A percentile compares a stretch with the other conserved stretches of the same genome.
These are phyloP conservation scores for Pangasius larnaudii DNA, from an alignment of 2,797 vertebrate species.

Conservation along the genomic window DNA sequence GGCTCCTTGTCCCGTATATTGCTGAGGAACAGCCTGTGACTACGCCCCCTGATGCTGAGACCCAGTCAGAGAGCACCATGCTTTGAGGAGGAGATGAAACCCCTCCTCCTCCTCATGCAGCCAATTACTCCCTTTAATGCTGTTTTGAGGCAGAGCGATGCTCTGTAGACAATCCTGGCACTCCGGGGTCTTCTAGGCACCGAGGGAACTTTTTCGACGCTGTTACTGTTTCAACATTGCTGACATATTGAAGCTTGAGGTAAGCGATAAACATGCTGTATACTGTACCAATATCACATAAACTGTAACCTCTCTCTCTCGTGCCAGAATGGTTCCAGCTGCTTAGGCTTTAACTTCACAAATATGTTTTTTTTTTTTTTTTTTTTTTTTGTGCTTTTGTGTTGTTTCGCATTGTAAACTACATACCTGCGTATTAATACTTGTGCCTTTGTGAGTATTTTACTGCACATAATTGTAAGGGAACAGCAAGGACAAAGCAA, in stretches of 20 bases:
- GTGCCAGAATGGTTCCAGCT: constrained; percentile 20
- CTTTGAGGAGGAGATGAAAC: constrained; percentile 70
- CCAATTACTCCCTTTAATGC: constrained; percentile 31
- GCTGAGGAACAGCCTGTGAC: constrained; percentile 64
- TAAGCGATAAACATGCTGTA: constrained; percentile 32
- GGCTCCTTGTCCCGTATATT: constrained; percentile 74
- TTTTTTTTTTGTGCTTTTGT: background rate
- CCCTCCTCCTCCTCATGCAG: constrained; percentile 10
- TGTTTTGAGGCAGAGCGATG: constrained; percentile 21
- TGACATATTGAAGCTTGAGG: constrained; percentile 38
- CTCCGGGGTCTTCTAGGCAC: constrained; percentile 46
- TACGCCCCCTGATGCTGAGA: constrained; percentile 68
- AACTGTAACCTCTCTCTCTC: background rate
- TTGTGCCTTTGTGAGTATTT: constrained; percentile 41
- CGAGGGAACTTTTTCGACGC: constrained; percentile 35
- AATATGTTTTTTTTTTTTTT: constrained; percentile 8
- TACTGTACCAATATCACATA: constrained; percentile 26
- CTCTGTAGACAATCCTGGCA: constrained; percentile 35
- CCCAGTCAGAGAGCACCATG: constrained; percentile 83
- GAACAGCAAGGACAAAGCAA: background rate
- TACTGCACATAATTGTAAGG: constrained; percentile 7
- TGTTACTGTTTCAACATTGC: constrained; percentile 31
- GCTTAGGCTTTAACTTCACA: constrained; percentile 20
- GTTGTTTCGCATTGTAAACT: background rate
- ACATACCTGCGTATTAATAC: constrained; percentile 18